These are phyloP conservation scores for Caligus rogercresseyi DNA, from an alignment of 1,140 invertebrate genomes.

Conservation along the genomic window DNA sequence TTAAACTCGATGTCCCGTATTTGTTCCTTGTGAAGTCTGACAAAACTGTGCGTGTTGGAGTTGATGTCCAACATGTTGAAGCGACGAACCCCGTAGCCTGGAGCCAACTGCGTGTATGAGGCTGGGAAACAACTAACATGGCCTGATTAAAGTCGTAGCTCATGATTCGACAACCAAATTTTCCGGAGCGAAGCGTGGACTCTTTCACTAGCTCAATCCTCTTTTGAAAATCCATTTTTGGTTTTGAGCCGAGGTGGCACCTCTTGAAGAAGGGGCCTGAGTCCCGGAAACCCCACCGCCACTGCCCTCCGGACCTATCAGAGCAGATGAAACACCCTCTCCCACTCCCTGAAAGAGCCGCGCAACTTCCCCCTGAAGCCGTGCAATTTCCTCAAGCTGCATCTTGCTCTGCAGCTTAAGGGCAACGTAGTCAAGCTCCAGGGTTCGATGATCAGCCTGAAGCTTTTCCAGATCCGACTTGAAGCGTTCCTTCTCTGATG, in stretches of 20 bases:
- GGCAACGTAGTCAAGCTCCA: conserved; percentile 32
- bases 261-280: conserved; percentile 34
- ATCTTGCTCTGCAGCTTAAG: conserved; percentile 26
- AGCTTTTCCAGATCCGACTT: conserved; percentile 35
- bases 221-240: conserved; percentile 36
- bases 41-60: conserved; percentile 27
- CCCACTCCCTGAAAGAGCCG: conserved; percentile 19
- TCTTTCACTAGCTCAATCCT: not conserved
- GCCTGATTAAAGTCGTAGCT: conserved; percentile 42
- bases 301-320: conserved; percentile 23
- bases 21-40: conserved; percentile 44
- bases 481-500: conserved; percentile 40
- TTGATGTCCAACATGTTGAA: conserved; percentile 38
- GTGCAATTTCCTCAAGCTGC: conserved; percentile 29
- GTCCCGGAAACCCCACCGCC: conserved; percentile 9
- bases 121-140: conserved; percentile 49
- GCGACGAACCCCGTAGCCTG: conserved; percentile 56
- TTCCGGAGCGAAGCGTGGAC: not conserved
- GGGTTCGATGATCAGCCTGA: conserved; percentile 28
- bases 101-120: conserved; percentile 45
- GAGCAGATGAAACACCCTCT: too few species aligned
- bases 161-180: conserved; percentile 46
- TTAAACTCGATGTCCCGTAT: conserved; percentile 16
- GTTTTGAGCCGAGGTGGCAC: conserved; percentile 43
- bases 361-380: conserved; percentile 21